These are phyloP conservation scores for Euthynnus affinis DNA, from an alignment of 2,797 vertebrate genomes.

Conservation along the genomic window DNA sequence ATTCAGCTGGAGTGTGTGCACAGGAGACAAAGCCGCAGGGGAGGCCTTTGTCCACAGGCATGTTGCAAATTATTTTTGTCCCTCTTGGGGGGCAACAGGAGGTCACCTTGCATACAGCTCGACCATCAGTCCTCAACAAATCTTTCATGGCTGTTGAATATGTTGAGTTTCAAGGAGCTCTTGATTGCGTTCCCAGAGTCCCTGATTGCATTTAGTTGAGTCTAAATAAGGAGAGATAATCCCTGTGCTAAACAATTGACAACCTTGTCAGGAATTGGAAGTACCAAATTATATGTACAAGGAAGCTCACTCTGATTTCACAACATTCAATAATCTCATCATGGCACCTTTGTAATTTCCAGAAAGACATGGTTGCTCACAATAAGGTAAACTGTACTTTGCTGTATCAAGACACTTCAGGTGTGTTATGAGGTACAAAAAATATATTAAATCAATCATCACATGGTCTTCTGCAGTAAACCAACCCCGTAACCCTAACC, in stretches of 20 bases:
- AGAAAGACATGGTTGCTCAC: neutral
- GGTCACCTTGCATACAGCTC: slow-evolving; percentile 75
- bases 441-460: neutral
- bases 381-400: too few species aligned
- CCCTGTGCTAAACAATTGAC: slow-evolving; percentile 33
- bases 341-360: slow-evolving; percentile 7
- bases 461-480: neutral
- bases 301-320: neutral
- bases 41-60: slow-evolving; percentile 57
- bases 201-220: slow-evolving; percentile 72
- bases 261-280: slow-evolving; percentile 44
- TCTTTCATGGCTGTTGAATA: slow-evolving; percentile 68
- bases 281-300: neutral
- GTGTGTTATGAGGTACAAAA: neutral
- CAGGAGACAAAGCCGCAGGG: slow-evolving; percentile 41
- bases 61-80: slow-evolving; percentile 72
- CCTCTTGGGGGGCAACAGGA: slow-evolving; percentile 51
- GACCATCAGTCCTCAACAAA: slow-evolving; percentile 47
- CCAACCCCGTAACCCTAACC: too few species aligned
- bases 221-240: slow-evolving; percentile 56
- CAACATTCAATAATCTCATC: slow-evolving; percentile 6
- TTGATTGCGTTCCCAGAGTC: slow-evolving; percentile 72
- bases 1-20: slow-evolving; percentile 40
- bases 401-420: neutral
- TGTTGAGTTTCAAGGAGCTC: slow-evolving; percentile 60